Evolutionary conservation across 1,140 invertebrate species (phyloP), one percentile per base, ranked within the genome.

Genomic region (Monochamus saltuarius): DNA sequence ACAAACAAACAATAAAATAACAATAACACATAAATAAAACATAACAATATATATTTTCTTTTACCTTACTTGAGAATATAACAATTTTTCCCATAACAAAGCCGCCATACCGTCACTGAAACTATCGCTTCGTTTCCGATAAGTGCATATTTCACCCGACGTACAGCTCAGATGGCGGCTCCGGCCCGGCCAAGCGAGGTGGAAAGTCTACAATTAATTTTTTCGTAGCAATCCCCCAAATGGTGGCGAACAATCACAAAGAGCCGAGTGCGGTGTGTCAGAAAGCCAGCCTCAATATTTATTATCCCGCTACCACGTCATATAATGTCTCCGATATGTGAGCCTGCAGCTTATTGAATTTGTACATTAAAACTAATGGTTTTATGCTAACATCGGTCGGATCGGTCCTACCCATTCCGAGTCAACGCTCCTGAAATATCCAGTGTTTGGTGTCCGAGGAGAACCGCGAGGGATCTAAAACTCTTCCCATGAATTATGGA

Each of bases 341-440:
- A 59, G 38, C 47, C 40, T 29, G 46, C 10, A 22, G 29, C 46
- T 59, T 59, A 59, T 59, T 59, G 56, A 59, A 50, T 59, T 59
- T 59, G 38, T 40, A 59, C 56, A 59, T 47, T 50, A 40, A 47
- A 59, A 38, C 40, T 59, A 59, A 59, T 59, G 56, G 56, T 59
- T 51, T 59, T 47, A 51, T 45, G 56, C 42, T 59, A 47, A 59
- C 49, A 50, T 37, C 37, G 40, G 39, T 22, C 46, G 50, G 37
- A 50, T 37, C 37, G 40, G 39, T 22, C 46, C 36, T 55, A 55
- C 53, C 35, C 35, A 34, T 42, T 35, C 22, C 14, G 53, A 55
- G 49, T 38, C 11, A 52, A 38, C 35, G 52, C 29, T 38, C 40
- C n/a, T 22, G 17, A 11, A 38, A 22, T 29, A 54, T 54, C 39